These are phyloP conservation scores for Holacanthella duospinosa DNA, from an alignment of 2,888 invertebrate genomes.

Conservation along the genomic window DNA sequence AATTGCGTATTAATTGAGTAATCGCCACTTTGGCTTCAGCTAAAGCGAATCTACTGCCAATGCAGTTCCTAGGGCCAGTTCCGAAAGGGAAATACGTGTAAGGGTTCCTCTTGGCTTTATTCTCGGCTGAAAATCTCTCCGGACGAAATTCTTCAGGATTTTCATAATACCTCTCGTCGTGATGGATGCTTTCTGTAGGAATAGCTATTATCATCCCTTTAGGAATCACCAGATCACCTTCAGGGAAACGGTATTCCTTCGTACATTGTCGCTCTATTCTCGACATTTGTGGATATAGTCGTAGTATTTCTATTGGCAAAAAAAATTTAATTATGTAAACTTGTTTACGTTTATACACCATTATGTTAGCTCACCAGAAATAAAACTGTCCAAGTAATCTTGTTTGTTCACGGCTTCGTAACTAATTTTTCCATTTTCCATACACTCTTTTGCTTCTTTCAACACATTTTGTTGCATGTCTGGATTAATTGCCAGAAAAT, in stretches of 20 bases:
- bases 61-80: constrained; percentile 18
- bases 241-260: constrained; percentile 13
- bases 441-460: neutral
- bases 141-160: constrained; percentile 19
- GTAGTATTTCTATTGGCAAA: constrained; percentile 8
- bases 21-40: neutral
- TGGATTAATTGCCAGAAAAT: constrained; percentile 17
- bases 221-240: constrained; percentile 8
- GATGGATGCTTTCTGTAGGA: constrained; percentile 12
- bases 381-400: constrained; percentile 10
- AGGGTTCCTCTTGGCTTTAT: constrained; percentile 11
- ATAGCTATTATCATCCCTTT: constrained; percentile 9
- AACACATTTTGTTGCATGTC: constrained; percentile 21
- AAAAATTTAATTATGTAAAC: neutral
- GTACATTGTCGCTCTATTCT: constrained; percentile 11
- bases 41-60: constrained; percentile 11
- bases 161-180: constrained; percentile 11
- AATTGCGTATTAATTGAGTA: neutral
- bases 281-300: constrained; percentile 13
- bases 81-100: constrained; percentile 19
- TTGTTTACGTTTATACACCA: neutral
- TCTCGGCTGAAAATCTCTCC: constrained; percentile 15
- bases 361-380: constrained; percentile 1
- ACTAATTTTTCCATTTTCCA: neutral
- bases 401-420: constrained; percentile 8